phyloP scores from a whole-genome alignment of 2,888 invertebrate species.

The Quadroppia sp. region DNA sequence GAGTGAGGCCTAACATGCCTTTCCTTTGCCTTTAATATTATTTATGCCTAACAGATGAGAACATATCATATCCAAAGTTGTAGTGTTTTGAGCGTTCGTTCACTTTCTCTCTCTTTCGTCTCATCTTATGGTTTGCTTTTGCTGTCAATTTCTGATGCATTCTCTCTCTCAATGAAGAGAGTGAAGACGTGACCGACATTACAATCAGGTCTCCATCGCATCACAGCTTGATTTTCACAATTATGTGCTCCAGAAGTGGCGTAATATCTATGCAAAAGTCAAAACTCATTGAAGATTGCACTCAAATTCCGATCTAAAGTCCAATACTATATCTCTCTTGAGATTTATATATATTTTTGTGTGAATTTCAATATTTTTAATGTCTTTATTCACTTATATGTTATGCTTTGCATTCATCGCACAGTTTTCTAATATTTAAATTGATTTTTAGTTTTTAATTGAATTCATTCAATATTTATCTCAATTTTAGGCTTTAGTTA shows the following conservation, averaged over 20 bases:
- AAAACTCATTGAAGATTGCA: conserved; percentile 9
- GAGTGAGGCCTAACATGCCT: neutral
- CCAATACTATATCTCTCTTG: conserved; percentile 7
- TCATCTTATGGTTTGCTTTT: conserved; percentile 17
- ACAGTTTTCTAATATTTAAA: neutral
- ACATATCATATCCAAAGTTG: neutral
- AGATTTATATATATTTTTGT: neutral
- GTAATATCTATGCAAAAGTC: conserved; percentile 11
- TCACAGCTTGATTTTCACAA: conserved; percentile 15
- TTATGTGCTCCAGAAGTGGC: conserved; percentile 18
- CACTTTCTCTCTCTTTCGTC: neutral
- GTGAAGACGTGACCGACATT: conserved; percentile 28
- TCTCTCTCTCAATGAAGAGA: conserved; percentile 10
- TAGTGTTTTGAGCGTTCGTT: neutral
- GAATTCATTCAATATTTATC: neutral
- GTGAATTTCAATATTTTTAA: conserved; percentile 29
- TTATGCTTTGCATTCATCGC: neutral
- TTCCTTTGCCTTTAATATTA: neutral
- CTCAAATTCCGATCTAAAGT: neutral
- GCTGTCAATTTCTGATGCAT: conserved; percentile 37
- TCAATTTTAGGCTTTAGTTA: neutral
- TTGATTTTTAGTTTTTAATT: neutral
- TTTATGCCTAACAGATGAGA: conserved; percentile 17
- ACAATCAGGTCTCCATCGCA: conserved; percentile 8
- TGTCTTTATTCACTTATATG: conserved; percentile 9